Percentiles rank a stretch among this genome's conserved stretches.
These are phyloP conservation scores for Lasioglossum vierecki DNA, from an alignment of 2,888 invertebrate species.

Conservation along the genomic window DNA sequence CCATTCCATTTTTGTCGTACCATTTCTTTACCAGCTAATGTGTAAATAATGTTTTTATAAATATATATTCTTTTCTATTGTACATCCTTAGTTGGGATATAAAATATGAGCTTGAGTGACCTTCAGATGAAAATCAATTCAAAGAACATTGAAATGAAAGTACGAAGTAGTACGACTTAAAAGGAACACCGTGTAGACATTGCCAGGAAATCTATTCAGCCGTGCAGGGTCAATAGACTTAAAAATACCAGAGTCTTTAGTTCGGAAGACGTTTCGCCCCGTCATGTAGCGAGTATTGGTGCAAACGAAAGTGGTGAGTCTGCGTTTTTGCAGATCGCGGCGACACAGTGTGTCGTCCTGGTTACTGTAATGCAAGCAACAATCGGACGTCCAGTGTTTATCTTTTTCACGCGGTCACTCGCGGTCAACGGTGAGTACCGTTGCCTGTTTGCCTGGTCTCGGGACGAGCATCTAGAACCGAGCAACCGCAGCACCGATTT, in stretches of 20 bases:
- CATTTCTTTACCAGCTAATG: too few species aligned
- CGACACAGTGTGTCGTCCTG: background rate
- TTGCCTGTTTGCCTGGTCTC: constrained; percentile 58
- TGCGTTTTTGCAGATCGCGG: background rate
- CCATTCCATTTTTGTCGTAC: too few species aligned
- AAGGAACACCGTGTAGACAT: background rate
- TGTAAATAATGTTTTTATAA: too few species aligned
- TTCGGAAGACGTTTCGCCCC: background rate
- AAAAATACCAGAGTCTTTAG: background rate
- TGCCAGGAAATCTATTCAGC: background rate
- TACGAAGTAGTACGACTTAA: background rate
- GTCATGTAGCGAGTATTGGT: background rate
- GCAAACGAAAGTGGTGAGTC: constrained; percentile 1
- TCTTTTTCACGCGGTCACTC: constrained; percentile 74
- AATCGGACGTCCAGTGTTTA: constrained; percentile 69
- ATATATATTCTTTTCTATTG: too few species aligned
- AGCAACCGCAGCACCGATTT: constrained; percentile 1
- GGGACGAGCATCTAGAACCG: constrained; percentile 18
- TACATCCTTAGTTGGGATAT: background rate
- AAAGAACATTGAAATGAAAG: background rate
- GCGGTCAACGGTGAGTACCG: constrained; percentile 78
- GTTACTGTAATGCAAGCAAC: constrained; percentile 68
- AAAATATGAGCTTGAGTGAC: background rate
- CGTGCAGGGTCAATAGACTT: background rate
- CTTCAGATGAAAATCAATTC: background rate